A percentile compares a stretch with the other conserved stretches of the same genome.
These are phyloP conservation scores for mouse (Mus musculus) DNA, from an alignment of 2,113 vertebrate species.

Conservation along the genomic window DNA sequence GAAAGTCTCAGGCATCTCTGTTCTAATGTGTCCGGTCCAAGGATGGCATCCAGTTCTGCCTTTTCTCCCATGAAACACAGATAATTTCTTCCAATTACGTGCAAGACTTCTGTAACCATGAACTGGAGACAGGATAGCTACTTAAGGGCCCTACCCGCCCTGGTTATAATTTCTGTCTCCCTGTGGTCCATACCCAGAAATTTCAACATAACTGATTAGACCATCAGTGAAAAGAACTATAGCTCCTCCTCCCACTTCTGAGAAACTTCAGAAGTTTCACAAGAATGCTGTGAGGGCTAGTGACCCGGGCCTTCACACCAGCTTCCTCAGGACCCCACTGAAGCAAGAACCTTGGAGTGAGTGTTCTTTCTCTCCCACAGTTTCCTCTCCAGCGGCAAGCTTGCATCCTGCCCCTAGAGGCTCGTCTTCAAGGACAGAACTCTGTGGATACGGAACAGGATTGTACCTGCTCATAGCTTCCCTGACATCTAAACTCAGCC, in stretches of 20 bases:
- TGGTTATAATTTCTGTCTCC: background rate
- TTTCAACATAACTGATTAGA: background rate
- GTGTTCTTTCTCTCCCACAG: background rate
- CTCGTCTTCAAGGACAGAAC: background rate
- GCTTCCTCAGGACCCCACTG: background rate
- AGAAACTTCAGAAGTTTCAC: background rate
- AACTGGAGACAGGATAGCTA: background rate
- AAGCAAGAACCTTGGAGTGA: background rate
- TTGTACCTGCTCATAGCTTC: background rate
- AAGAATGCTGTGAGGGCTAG: background rate
- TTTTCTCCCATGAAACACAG: background rate
- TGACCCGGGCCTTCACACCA: background rate
- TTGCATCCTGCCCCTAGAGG: background rate
- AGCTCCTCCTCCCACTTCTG: background rate
- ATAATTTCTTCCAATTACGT: too few species aligned
- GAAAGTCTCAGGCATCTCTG: background rate
- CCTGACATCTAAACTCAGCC: background rate
- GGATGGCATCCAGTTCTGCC: background rate
- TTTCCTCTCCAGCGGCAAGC: background rate
- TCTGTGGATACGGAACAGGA: background rate
- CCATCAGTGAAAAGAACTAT: background rate
- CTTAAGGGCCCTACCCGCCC: background rate
- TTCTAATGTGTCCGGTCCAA: background rate
- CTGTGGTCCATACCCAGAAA: background rate
- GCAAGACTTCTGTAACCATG: background rate